Conservation (phyloP, 1,140 invertebrate genomes). For the Drosophila saltans region DNA sequence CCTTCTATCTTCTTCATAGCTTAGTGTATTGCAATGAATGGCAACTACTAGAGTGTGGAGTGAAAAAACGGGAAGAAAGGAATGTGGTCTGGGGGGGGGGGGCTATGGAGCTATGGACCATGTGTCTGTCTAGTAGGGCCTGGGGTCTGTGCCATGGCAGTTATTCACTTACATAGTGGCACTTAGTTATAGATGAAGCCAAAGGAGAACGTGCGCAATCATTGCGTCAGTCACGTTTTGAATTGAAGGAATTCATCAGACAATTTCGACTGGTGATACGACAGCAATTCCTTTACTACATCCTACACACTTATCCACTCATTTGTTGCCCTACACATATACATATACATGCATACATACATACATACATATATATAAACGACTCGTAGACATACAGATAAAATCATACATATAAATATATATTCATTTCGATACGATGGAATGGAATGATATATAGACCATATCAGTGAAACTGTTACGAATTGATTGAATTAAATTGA, state of each 20-base stretch:
- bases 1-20: conserved; percentile 14
- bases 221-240: conserved; percentile 79
- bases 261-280: conserved; percentile 54
- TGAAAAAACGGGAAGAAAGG: conserved; percentile 23
- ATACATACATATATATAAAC: not conserved
- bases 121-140: conserved; percentile 15
- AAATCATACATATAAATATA: not conserved
- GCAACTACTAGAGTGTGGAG: too few relatives aligned
- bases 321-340: conserved; percentile 24
- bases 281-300: conserved; percentile 41
- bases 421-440: too few relatives aligned
- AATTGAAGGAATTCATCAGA: conserved; percentile 80
- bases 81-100: not conserved
- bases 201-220: conserved; percentile 69
- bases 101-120: conserved; percentile 1
- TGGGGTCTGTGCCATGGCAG: conserved; percentile 52
- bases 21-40: too few relatives aligned
- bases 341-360: not conserved
- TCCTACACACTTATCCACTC: conserved; percentile 24
- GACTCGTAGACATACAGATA: not conserved
- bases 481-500: conserved; percentile 79
- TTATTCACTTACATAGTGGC: conserved; percentile 78
- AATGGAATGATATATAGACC: not conserved
- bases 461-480: conserved; percentile 20
- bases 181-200: conserved; percentile 69